A percentile compares a stretch with the other conserved stretches of the same genome.
phyloP scores from a whole-genome alignment of 2,113 vertebrate genomes.

The Sinosuthora webbiana region DNA sequence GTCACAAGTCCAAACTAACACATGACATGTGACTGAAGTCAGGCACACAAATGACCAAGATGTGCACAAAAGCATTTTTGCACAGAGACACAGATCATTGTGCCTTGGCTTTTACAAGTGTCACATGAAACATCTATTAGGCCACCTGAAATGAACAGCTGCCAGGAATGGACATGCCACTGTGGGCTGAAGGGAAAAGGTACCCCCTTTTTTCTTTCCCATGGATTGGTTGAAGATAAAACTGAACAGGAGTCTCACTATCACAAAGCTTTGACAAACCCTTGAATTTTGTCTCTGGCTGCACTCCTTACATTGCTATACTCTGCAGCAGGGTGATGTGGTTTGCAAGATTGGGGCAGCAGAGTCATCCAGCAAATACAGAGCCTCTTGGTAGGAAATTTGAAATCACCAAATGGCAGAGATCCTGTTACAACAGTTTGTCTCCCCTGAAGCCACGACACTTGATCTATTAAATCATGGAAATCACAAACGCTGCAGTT shows the following conservation, averaged over 20 bases:
- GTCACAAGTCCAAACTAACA: not conserved
- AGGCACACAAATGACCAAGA: not conserved
- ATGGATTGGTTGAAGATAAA: not conserved
- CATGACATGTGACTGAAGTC: not conserved
- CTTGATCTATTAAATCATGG: slow-evolving; percentile 57
- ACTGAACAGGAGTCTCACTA: not conserved
- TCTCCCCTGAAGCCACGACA: not conserved
- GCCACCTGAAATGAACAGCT: not conserved
- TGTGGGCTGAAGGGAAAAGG: not conserved
- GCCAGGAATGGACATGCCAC: not conserved
- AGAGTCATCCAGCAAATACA: not conserved
- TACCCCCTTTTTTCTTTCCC: not conserved
- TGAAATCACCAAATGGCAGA: slow-evolving; percentile 8
- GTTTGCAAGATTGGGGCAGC: not conserved
- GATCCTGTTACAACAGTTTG: slow-evolving; percentile 40
- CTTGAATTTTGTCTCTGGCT: not conserved
- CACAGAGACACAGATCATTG: not conserved
- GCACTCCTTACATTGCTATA: not conserved
- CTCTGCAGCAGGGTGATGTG: not conserved
- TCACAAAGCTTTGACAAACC: not conserved
- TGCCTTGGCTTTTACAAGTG: not conserved
- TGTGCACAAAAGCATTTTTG: not conserved
- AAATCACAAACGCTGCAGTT: slow-evolving; percentile 70
- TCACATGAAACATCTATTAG: not conserved
- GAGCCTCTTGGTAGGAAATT: not conserved